These are phyloP conservation scores for Thumatha senex DNA, from an alignment of 2,888 invertebrate species.

Conservation along the genomic window DNA sequence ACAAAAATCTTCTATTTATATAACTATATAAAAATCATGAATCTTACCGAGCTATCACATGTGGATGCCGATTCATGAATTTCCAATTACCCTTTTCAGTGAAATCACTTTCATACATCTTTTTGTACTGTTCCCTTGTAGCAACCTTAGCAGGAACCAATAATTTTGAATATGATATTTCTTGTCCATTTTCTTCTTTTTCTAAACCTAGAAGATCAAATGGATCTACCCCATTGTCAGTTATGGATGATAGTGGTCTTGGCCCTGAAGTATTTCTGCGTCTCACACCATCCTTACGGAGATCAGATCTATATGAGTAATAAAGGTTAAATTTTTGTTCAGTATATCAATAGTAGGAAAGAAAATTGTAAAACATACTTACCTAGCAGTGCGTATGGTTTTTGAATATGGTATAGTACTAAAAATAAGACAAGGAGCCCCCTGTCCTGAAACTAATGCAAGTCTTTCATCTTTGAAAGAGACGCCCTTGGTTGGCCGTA, in stretches of 20 bases:
- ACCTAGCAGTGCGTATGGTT: constrained; percentile 85
- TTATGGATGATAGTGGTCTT: constrained; percentile 91
- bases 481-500: constrained; percentile 85
- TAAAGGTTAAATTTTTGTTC: not conserved
- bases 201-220: constrained; percentile 94
- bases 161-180: constrained; percentile 94
- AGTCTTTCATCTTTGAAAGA: constrained; percentile 91
- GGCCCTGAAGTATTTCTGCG: constrained; percentile 92
- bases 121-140: constrained; percentile 73
- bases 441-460: constrained; percentile 90
- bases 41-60: constrained; percentile 83
- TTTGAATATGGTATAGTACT: constrained; percentile 94
- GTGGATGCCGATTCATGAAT: constrained; percentile 73
- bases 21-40: too few relatives aligned
- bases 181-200: constrained; percentile 93
- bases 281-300: constrained; percentile 88
- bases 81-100: constrained; percentile 73
- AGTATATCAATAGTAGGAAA: not conserved
- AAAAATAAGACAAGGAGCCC: constrained; percentile 93
- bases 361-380: constrained; percentile 71
- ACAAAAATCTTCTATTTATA: not conserved
- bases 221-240: constrained; percentile 92
- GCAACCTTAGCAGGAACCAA: constrained; percentile 88
- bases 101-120: constrained; percentile 76
- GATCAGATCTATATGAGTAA: constrained; percentile 72